Evolutionary conservation across 2,113 vertebrate genomes (phyloP), one percentile per base, ranked within the genome.

Genomic region (Peromyscus californicus): DNA sequence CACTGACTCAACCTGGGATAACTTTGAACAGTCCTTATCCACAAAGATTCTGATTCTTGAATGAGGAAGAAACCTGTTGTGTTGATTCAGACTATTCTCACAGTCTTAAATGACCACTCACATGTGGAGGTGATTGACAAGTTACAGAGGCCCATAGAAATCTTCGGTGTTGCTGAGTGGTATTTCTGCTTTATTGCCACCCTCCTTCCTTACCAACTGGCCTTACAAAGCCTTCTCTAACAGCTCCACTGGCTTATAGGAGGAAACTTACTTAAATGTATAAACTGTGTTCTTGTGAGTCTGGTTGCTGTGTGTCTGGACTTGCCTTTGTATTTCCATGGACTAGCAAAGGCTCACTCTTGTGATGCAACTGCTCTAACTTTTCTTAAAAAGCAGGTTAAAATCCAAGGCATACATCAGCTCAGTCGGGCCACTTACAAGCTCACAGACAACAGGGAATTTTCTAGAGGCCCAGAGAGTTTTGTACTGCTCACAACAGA

Each of bases 331-430:
- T n/a, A 26, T 96, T 94, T 93, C n/a, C 17, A 19, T 72, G 39
- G 57, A 85, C 88, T 67, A 45, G 59, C 69, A 63, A 74, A 96
- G 42, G 59, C 82, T 85, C 93, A 83, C 63, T 78, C 39, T 36
- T 88, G 26, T 65, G 70, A 92, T 21, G 19, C 11, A 94, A 54
- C 48, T 92, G 36, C 88, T 94, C 72, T 83, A 96, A 76, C 45
- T 88, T 15, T 72, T 92, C 67, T 90, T 21, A n/a, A n/a, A 82
- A 82, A 80, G 74, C 79, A 97, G 63, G 45, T 94, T 86, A 94
- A 93, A 86, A 45, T 54, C 72, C 59, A 85, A 84, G 74, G 36
- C n/a, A 78, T 89, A 16, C 39, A 22, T 92, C 59, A 88, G 13
- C 45, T 87, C 63, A 63, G 7, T 75, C 22, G 36, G 57, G 22